Percentiles rank a stretch among this genome's conserved stretches.
Conservation (phyloP, 2,113 vertebrate genomes). For the Probosciger aterrimus region DNA sequence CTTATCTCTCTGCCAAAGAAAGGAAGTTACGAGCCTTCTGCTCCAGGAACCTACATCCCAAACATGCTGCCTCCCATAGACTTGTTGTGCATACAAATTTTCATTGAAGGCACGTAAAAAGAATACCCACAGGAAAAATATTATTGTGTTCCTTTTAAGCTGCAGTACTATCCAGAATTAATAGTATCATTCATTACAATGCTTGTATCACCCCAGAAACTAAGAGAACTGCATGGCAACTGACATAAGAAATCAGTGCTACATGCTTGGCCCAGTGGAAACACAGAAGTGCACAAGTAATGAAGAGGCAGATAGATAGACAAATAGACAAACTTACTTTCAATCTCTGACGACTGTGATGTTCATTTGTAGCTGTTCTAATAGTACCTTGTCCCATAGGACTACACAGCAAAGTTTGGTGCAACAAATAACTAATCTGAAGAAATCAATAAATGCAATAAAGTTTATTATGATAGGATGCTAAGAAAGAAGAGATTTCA, state of each 20-base stretch:
- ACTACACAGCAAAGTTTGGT: neutral
- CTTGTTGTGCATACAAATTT: neutral
- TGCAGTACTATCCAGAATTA: neutral
- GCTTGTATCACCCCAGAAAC: neutral
- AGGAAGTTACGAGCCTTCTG: neutral
- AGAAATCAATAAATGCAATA: neutral
- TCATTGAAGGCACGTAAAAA: neutral
- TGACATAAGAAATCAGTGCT: neutral
- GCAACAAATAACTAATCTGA: neutral
- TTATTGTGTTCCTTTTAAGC: neutral
- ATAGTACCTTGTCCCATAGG: neutral
- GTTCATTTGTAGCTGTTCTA: neutral
- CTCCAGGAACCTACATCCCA: neutral
- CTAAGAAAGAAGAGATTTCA: neutral
- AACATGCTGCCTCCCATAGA: neutral
- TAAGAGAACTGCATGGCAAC: neutral
- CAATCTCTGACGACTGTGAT: neutral
- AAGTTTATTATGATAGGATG: neutral
- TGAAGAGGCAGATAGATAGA: neutral
- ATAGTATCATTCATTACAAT: neutral
- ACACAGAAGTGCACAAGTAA: neutral
- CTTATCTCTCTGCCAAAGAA: neutral
- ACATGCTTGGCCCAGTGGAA: neutral
- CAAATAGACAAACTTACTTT: neutral
- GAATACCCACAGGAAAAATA: neutral